Base-by-base conservation (phyloP, 2,113 vertebrate species). In the Tragulus kanchil region DNA sequence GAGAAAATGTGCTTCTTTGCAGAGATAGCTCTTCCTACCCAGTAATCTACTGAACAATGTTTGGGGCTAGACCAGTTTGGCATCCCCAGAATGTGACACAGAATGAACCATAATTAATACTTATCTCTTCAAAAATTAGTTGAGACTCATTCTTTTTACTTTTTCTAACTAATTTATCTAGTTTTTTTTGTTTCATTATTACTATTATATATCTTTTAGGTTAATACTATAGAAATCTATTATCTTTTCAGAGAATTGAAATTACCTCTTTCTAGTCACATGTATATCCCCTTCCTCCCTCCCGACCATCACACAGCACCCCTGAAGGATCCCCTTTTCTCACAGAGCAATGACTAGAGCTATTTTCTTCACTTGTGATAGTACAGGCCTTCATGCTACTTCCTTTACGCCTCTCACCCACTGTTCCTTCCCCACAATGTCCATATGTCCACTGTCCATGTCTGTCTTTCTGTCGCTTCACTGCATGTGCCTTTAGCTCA, bases 181-280 rank as follows among this genome's bases (percentile, higher is more conserved):
- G 1, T 26, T 36, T 25, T 42, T 87, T 95, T 86, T 64, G 3
- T 54, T 90, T 69, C 67, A 85, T 56, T 86, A 71, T 92, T 86
- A 59, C 84, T 88, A 85, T 79, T 77, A 12, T 65, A 45, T 83
- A 56, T 31, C 25, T 91, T 14, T 88, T 91, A 65, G 50, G 3
- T 79, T 3, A 61, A 42, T 7, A 50, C 8, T 93, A 48, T 36
- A 36, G 36, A 36, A 36, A 94, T n/a, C 0, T 17, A 96, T 83
- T 58, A 52, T 23, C 5, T 64, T 86, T 85, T 77, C 59, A 94
- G 79, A 92, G 84, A 86, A 79, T 36, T 89, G 69, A 69, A 75
- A 65, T 77, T 75, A 69, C 23, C 16, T 89, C 42, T 67, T 89
- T 67, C 8, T 36, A 36, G 36, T 36, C 36, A 36, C 36, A 36